These are phyloP conservation scores for Branchipolynoe longqiensis DNA, from an alignment of 2,888 invertebrate genomes.

Conservation along the genomic window DNA sequence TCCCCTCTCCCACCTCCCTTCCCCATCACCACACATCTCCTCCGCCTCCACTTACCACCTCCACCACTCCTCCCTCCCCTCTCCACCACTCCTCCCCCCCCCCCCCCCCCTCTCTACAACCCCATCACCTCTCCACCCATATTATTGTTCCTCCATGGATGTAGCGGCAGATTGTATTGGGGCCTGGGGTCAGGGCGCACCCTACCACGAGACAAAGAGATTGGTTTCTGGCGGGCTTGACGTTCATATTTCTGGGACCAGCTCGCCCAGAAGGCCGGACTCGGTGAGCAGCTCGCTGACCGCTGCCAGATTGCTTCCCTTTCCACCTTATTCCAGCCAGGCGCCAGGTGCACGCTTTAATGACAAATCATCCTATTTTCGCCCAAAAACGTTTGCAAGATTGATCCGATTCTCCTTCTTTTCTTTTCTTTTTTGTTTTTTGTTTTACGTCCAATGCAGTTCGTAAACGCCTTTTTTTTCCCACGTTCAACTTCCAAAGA, in stretches of 20 bases:
- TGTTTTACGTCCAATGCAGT: no score
- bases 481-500: no score
- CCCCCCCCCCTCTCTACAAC: not conserved
- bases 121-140: no score
- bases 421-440: no score
- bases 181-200: constrained; percentile 6
- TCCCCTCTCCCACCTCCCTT: not conserved
- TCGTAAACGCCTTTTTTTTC: no score
- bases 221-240: constrained; percentile 32
- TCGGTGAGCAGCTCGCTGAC: constrained; percentile 16
- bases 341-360: no score
- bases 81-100: not conserved
- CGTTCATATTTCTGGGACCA: constrained; percentile 38
- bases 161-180: constrained; percentile 43
- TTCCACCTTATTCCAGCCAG: not conserved
- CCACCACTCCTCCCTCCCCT: not conserved
- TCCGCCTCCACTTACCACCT: not conserved
- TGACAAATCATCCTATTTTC: no score
- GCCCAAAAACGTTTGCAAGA: no score
- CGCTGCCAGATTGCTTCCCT: constrained; percentile 33
- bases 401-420: no score
- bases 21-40: not conserved
- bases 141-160: constrained; percentile 42
- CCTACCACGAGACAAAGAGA: constrained; percentile 41
- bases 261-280: constrained; percentile 15